Evolutionary conservation across 2,888 invertebrate species (phyloP), one percentile per base, ranked within the genome.

Genomic region (Hyppa rectilinea): DNA sequence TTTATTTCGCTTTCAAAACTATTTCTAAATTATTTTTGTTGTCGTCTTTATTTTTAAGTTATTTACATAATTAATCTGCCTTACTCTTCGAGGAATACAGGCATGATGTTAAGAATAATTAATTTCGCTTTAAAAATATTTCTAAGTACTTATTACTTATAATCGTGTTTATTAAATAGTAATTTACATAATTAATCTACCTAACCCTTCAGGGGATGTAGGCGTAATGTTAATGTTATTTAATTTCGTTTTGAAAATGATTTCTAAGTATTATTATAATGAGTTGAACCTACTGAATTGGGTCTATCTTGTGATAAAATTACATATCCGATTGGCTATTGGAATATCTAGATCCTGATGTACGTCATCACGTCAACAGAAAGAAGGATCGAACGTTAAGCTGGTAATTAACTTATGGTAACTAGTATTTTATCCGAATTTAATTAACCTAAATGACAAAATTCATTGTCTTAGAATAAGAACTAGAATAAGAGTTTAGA

Each of bases 271-370:
- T 58, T 45, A 58, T 45, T 58, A 23, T 38, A 59, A 67, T 77
- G 34, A 55, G 63, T 75, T 56, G 31, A 68, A 63, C 56, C 53
- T 67, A 67, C 64, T 56, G 29, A 70, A 71, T 56, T 64, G 66
- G 65, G 72, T 80, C 23, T 45, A 61, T 80, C 67, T 75, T 83
- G 87, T 87, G 87, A 87, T 87, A 87, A 82, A 85, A 71, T 69
- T 69, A 87, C 87, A 87, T 87, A 87, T 87, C 87, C 65, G 75
- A 71, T 84, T 82, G 72, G 76, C 75, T 81, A 76, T 78, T 75
- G 65, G 47, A 72, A 61, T 71, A 43, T 59, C 52, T 82, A 60
- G 50, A 68, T 50, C 55, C 71, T 49, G 49, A 69, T 59, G 26
- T n/a, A n/a, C 14, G 29, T 23, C 14, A 61, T 55, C 52, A 31